Evolutionary conservation across 2,888 invertebrate genomes (phyloP), one percentile per base, ranked within the genome.

Genomic region (Tillus elongatus): DNA sequence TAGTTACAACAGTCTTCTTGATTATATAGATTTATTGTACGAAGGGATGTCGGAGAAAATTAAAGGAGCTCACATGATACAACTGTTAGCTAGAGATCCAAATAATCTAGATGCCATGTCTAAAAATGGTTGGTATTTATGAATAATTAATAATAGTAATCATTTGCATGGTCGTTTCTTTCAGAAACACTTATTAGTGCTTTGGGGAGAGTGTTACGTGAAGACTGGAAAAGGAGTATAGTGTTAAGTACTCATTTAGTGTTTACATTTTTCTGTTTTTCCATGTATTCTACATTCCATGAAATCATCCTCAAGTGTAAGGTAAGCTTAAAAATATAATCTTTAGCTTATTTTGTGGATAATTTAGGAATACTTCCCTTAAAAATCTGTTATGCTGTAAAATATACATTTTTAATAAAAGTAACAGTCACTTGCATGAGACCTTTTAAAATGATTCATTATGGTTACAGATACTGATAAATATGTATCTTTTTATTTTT

Each of bases 161-260:
- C n/a, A n/a, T n/a, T n/a, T n/a, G n/a, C n/a, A n/a, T n/a, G n/a
- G n/a, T n/a, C n/a, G n/a, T n/a, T 46, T 45, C 44, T 68, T 74
- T 50, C 67, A 87, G 89, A 97, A 70, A 90, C 92, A 27, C 77
- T 96, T 36, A 72, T 98, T 34, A 95, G 95, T 69, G 97, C 96
- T 27, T 71, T 98, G 51, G 89, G 95, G 8, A 75, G 98, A 58
- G 93, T 97, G 16, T 70, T 98, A 36, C 77, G 96, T 48, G 98
- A 98, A 70, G 97, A 98, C 68, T 97, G 95, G 89, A 89, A 89
- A 66, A 82, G 89, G 60, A 96, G 90, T 63, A 83, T 95, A 56
- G 95, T 97, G 63, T 69, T 98, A 40, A 91, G 93, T 52, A 95
- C 92, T 51, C 95, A 95, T 66, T 89, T 98, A 58, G 85, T 95